These are phyloP conservation scores for Stratiolaelaps scimitus DNA, from an alignment of 1,140 invertebrate species.

Conservation along the genomic window DNA sequence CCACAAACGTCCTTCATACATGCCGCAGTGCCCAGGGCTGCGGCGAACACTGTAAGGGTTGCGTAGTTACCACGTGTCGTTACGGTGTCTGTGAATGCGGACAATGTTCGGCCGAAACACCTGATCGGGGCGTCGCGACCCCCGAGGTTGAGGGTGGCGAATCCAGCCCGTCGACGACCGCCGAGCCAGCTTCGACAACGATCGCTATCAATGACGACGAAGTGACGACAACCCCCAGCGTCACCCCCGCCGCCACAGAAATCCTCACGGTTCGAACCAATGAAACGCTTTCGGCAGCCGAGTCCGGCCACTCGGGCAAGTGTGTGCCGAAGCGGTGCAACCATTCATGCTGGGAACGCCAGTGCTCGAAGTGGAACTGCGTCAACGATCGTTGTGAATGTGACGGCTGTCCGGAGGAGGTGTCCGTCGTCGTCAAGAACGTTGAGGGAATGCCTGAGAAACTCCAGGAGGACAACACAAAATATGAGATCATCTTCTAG, in stretches of 20 bases:
- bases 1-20: background rate
- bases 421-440: constrained; percentile 19
- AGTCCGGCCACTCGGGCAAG: background rate
- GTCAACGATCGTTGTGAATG: background rate
- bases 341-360: constrained; percentile 20
- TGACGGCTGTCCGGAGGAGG: constrained; percentile 18
- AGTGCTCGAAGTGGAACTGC: constrained; percentile 19
- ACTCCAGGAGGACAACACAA: constrained; percentile 12
- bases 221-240: background rate
- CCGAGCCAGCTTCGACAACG: no score
- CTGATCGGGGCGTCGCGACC: background rate
- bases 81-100: constrained; percentile 1
- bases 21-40: constrained; percentile 8
- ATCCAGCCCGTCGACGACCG: no score
- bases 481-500: constrained; percentile 25
- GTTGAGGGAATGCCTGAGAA: background rate
- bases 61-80: background rate
- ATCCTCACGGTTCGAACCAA: constrained; percentile 19
- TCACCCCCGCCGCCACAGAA: background rate
- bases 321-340: constrained; percentile 21
- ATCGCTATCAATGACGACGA: no score
- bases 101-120: background rate
- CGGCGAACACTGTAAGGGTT: constrained; percentile 8
- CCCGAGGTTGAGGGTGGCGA: background rate
- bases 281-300: background rate